Percentiles rank a stretch among this genome's conserved stretches.
Conservation (phyloP, 2,797 vertebrate species). For the Ispidina picta region DNA sequence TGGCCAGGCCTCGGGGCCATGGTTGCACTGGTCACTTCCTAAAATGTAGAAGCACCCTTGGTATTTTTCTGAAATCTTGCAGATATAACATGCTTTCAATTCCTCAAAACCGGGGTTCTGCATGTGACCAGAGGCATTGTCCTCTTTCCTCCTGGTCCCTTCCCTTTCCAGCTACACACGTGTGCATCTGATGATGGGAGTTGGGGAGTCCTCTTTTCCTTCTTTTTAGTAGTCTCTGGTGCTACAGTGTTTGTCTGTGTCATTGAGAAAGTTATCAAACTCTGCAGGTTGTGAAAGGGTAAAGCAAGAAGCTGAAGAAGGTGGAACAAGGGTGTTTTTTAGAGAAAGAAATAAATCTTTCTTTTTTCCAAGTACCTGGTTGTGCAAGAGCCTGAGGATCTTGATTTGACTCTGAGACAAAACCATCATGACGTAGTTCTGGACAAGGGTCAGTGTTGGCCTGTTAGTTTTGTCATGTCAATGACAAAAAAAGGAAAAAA, state of each 20-base stretch:
- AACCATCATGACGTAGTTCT: background rate
- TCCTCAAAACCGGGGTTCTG: conserved; percentile 47
- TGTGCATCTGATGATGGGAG: background rate
- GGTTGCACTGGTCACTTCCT: background rate
- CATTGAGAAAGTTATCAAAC: conserved; percentile 29
- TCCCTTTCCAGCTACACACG: conserved; percentile 21
- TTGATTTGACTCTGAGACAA: background rate
- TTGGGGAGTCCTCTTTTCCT: background rate
- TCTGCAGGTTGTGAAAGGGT: background rate
- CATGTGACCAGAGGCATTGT: conserved; percentile 26
- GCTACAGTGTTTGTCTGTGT: background rate
- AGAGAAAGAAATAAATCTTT: conserved; percentile 1
- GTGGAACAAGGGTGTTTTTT: background rate
- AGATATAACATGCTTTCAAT: conserved; percentile 55
- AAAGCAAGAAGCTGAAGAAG: background rate
- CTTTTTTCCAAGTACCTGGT: conserved; percentile 5
- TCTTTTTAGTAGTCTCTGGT: background rate
- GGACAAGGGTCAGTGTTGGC: background rate
- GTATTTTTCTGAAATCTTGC: conserved; percentile 21
- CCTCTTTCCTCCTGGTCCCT: conserved; percentile 2
- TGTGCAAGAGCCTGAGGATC: background rate
- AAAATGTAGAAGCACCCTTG: conserved; percentile 36
- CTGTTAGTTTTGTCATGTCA: background rate
- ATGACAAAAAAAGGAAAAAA: background rate
- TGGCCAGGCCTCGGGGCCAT: background rate